Evolutionary conservation across 1,140 invertebrate genomes (phyloP).

Genomic region (Phortica variegata): DNA sequence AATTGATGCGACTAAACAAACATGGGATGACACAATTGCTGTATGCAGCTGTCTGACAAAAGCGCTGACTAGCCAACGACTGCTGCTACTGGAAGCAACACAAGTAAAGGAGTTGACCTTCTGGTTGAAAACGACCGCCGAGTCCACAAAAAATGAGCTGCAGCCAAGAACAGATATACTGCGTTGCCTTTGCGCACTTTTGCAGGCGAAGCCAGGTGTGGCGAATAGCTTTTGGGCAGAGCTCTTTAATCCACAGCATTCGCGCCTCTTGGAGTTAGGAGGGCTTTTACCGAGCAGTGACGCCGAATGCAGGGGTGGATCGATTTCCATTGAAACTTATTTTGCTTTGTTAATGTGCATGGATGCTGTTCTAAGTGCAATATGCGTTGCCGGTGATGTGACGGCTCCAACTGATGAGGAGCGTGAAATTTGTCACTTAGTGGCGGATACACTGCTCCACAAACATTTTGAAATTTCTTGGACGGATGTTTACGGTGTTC

Average conservation of each 20-base stretch:
- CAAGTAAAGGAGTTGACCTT: no score
- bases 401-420: slow-evolving; percentile 1
- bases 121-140: no score
- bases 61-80: no score
- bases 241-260: no score
- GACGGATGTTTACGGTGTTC: neutral
- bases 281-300: slow-evolving; percentile 10
- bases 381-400: neutral
- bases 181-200: slow-evolving; percentile 15
- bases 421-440: neutral
- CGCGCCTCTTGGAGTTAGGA: no score
- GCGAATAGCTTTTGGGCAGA: slow-evolving; percentile 3
- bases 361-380: slow-evolving; percentile 15
- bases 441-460: slow-evolving; percentile 19
- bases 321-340: slow-evolving; percentile 18
- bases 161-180: no score
- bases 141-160: no score
- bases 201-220: slow-evolving; percentile 8
- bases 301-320: slow-evolving; percentile 3
- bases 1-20: no score
- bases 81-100: no score
- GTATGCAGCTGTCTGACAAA: no score
- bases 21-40: no score
- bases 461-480: slow-evolving; percentile 27
- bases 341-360: slow-evolving; percentile 31